Conservation (phyloP, 1,140 invertebrate species). For the Cecropterus lyciades region DNA sequence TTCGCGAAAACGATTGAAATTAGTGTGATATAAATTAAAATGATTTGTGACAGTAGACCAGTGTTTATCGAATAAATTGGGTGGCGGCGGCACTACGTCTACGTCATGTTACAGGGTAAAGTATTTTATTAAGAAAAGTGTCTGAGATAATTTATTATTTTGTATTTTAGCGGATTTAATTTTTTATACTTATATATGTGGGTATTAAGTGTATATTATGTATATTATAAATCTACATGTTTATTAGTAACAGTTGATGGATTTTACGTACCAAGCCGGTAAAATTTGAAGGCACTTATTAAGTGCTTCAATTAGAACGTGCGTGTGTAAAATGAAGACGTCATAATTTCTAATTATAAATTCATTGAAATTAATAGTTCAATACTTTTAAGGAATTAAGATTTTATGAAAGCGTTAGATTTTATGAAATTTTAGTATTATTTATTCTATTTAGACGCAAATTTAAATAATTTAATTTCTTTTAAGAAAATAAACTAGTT, state of each 20-base stretch:
- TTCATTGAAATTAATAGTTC: too few species aligned
- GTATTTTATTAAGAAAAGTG: conserved; percentile 38
- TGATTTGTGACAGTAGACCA: conserved; percentile 69
- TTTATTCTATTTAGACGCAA: too few species aligned
- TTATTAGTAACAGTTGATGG: not conserved
- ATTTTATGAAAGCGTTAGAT: too few species aligned
- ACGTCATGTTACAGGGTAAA: conserved; percentile 75
- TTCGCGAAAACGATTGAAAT: conserved; percentile 47
- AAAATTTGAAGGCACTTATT: not conserved
- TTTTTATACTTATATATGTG: too few species aligned
- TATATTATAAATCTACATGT: too few species aligned
- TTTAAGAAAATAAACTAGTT: too few species aligned
- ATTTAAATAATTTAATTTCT: too few species aligned
- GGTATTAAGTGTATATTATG: too few species aligned
- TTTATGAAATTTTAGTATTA: too few species aligned
- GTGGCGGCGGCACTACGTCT: conserved; percentile 53
- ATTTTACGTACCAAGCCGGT: too few species aligned
- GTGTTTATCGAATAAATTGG: conserved; percentile 71
- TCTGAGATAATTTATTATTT: conserved; percentile 1
- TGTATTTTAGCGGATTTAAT: not conserved
- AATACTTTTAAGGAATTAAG: too few species aligned
- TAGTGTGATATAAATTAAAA: conserved; percentile 65
- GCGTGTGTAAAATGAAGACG: not conserved
- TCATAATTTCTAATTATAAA: too few species aligned
- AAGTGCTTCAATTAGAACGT: not conserved